Percentiles rank a stretch among this genome's conserved stretches.
Evolutionary conservation across 2,888 invertebrate species (phyloP).

Genomic region (Metellina segmentata): DNA sequence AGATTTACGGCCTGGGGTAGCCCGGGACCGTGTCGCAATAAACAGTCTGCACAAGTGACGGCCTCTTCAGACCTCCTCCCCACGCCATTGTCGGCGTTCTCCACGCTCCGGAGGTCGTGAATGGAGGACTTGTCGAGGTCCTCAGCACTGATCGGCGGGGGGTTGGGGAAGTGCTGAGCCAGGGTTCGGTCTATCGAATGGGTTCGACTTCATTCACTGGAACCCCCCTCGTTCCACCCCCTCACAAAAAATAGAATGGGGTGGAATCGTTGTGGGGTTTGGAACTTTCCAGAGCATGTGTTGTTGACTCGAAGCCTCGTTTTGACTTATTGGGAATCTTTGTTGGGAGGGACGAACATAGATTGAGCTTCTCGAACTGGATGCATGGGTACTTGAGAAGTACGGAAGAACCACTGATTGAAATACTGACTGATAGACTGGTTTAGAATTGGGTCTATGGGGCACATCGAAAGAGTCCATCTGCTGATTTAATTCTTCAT

Average conservation of each 20-base stretch:
- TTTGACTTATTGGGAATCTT: not conserved
- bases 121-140: constrained; percentile 37
- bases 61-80: not conserved
- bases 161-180: constrained; percentile 7
- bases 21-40: constrained; percentile 13
- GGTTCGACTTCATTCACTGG: constrained; percentile 3
- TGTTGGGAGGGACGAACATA: not conserved
- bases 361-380: too few species aligned
- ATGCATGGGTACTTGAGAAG: too few species aligned
- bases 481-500: too few species aligned
- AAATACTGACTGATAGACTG: too few species aligned
- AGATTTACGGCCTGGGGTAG: constrained; percentile 32
- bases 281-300: not conserved
- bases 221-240: constrained; percentile 8
- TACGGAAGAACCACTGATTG: too few species aligned
- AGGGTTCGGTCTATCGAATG: constrained; percentile 43
- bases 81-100: constrained; percentile 13
- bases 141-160: constrained; percentile 36
- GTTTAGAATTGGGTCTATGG: too few species aligned
- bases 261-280: constrained; percentile 1
- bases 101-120: constrained; percentile 11
- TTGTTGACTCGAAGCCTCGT: constrained; percentile 21
- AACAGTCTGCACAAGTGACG: constrained; percentile 22
- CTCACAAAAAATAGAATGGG: not conserved
- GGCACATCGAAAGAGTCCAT: too few species aligned